phyloP scores from a whole-genome alignment of 30 jellyfish, hydroid and myxozoan genomes.

The Catostylus mosaicus region DNA sequence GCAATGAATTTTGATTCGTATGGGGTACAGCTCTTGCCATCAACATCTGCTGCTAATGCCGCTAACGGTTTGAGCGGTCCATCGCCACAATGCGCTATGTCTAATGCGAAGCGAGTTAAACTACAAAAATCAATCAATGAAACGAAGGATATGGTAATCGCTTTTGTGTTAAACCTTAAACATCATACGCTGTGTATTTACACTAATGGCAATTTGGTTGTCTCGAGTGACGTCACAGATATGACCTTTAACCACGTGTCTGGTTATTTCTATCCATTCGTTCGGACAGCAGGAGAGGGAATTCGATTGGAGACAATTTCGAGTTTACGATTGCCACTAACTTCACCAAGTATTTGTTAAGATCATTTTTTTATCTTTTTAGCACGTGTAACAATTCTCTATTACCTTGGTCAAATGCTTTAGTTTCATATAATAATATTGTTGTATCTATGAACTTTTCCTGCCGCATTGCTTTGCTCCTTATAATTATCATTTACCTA shows the following conservation, averaged over 20 bases:
- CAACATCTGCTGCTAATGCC: background rate
- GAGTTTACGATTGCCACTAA: slow-evolving; percentile 23
- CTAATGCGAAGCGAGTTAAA: background rate
- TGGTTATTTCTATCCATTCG: slow-evolving; percentile 39
- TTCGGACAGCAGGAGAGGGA: slow-evolving; percentile 22
- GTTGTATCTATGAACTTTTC: no score
- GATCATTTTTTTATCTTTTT: background rate
- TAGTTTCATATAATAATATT: no score
- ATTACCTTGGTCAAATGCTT: no score
- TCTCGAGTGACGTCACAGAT: background rate
- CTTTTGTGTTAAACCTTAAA: slow-evolving; percentile 45
- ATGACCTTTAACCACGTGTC: slow-evolving; percentile 27
- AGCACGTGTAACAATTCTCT: no score
- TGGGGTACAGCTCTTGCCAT: background rate
- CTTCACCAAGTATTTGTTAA: slow-evolving; percentile 31
- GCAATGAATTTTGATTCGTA: background rate
- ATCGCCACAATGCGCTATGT: background rate
- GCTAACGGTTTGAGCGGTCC: background rate
- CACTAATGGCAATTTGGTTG: slow-evolving; percentile 37
- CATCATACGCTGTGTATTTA: slow-evolving; percentile 16
- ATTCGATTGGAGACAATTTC: slow-evolving; percentile 34
- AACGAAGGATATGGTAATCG: slow-evolving; percentile 28
- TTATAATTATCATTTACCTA: no score
- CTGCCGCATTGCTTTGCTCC: no score
- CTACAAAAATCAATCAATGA: background rate